These are phyloP conservation scores for Drosophila trapezifrons DNA, from an alignment of 1,140 invertebrate species.

Conservation along the genomic window DNA sequence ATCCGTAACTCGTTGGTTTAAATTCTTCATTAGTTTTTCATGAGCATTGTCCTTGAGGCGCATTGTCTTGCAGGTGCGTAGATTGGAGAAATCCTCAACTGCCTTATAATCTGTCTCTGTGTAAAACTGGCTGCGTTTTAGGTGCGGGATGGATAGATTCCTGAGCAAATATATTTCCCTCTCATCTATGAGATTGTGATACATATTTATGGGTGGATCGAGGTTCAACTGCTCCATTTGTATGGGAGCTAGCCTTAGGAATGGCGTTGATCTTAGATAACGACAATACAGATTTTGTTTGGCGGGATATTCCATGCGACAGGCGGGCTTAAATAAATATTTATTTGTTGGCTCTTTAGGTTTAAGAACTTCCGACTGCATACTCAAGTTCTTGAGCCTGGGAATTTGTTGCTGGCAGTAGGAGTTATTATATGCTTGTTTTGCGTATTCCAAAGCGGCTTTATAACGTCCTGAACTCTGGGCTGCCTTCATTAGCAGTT, in stretches of 20 bases:
- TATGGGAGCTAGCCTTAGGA: conserved; percentile 18
- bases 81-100: conserved; percentile 13
- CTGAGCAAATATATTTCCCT: conserved; percentile 14
- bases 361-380: background rate
- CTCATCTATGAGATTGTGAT: conserved; percentile 18
- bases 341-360: background rate
- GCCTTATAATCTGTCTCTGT: background rate
- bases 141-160: conserved; percentile 5
- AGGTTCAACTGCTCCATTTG: conserved; percentile 9
- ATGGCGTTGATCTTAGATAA: conserved; percentile 1
- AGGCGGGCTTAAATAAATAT: conserved; percentile 9
- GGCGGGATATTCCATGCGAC: conserved; percentile 14
- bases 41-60: background rate
- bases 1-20: conserved; percentile 20
- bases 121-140: conserved; percentile 5
- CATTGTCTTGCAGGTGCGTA: conserved; percentile 19
- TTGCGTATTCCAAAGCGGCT: conserved; percentile 12
- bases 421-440: background rate
- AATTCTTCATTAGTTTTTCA: background rate
- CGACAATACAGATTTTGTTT: conserved; percentile 10
- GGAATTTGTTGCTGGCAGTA: conserved; percentile 16
- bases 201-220: conserved; percentile 19
- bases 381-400: conserved; percentile 3
- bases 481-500: conserved; percentile 16
- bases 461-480: conserved; percentile 18